Percentiles rank a stretch among this genome's conserved stretches.
Evolutionary conservation across 2,113 vertebrate species (phyloP).

Genomic region (Paratilapia polleni): DNA sequence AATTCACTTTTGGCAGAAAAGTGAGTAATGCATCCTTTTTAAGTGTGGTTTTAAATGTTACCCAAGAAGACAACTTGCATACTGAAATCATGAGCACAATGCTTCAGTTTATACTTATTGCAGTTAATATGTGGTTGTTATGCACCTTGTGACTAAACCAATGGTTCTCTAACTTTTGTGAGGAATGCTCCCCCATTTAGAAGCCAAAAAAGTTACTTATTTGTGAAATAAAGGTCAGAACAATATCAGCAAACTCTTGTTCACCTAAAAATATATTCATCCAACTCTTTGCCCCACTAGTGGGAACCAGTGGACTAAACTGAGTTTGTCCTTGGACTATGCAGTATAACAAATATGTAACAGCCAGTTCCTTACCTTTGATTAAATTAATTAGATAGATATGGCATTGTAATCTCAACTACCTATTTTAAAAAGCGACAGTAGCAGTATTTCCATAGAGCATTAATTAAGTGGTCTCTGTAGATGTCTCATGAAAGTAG

Average conservation of each 20-base stretch:
- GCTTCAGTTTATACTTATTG: not conserved
- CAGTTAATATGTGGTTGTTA: not conserved
- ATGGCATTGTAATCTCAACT: not conserved
- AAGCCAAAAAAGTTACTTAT: not conserved
- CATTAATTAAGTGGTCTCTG: slow-evolving; percentile 33
- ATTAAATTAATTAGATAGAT: slow-evolving; percentile 24
- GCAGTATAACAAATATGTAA: not conserved
- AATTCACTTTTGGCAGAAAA: not conserved
- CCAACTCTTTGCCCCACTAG: not conserved
- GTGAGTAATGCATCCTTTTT: not conserved
- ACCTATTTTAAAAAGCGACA: slow-evolving; percentile 5
- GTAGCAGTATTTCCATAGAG: not conserved
- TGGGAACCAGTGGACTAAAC: not conserved
- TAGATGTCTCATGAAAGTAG: not conserved
- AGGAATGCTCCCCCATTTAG: not conserved
- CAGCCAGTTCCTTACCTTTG: slow-evolving; percentile 18
- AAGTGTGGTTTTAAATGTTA: not conserved
- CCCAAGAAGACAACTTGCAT: not conserved
- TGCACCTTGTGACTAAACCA: not conserved
- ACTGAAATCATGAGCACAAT: not conserved
- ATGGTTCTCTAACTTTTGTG: not conserved
- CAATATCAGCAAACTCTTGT: not conserved
- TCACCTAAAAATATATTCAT: not conserved
- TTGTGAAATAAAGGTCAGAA: not conserved
- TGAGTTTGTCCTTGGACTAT: not conserved